Evolutionary conservation across 1,140 invertebrate species (phyloP).

Genomic region (Ditylenchus dipsaci): DNA sequence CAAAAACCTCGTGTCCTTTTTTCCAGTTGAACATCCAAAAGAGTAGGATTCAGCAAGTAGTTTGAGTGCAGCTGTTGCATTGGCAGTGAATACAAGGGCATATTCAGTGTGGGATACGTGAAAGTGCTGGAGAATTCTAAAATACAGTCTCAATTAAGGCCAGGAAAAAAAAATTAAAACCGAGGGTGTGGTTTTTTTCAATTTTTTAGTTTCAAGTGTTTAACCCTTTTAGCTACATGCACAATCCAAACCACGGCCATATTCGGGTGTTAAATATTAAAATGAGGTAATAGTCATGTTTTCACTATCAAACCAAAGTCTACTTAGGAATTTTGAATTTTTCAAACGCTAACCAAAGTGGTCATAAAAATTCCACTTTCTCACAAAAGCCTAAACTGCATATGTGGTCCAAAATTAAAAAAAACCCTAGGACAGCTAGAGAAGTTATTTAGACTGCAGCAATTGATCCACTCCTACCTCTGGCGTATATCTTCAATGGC

Average conservation of each 20-base stretch:
- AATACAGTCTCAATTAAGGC: not conserved
- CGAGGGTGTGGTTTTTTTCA: conserved; percentile 14
- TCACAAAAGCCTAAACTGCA: not conserved
- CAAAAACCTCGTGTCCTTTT: conserved; percentile 23
- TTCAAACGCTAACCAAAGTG: too few relatives aligned
- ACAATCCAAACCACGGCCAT: too few relatives aligned
- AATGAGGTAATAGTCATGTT: too few relatives aligned
- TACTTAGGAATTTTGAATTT: too few relatives aligned
- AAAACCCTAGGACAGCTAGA: conserved; percentile 2
- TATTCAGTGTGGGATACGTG: conserved; percentile 76
- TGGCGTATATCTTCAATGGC: conserved; percentile 74
- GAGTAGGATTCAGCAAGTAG: conserved; percentile 76
- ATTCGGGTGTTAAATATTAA: too few relatives aligned
- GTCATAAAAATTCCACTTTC: too few relatives aligned
- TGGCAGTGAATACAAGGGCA: conserved; percentile 81
- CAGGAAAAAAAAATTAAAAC: conserved; percentile 54
- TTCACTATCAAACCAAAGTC: too few relatives aligned
- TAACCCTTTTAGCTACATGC: too few relatives aligned
- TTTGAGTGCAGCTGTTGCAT: conserved; percentile 78
- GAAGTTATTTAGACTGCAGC: conserved; percentile 38
- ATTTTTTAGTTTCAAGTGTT: conserved; percentile 17
- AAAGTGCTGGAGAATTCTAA: conserved; percentile 76
- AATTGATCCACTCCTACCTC: too few relatives aligned
- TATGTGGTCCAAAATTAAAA: conserved; percentile 11
- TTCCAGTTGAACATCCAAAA: conserved; percentile 56